Evolutionary conservation across 2,113 vertebrate genomes (phyloP).

Genomic region (Toxostoma redivivum): DNA sequence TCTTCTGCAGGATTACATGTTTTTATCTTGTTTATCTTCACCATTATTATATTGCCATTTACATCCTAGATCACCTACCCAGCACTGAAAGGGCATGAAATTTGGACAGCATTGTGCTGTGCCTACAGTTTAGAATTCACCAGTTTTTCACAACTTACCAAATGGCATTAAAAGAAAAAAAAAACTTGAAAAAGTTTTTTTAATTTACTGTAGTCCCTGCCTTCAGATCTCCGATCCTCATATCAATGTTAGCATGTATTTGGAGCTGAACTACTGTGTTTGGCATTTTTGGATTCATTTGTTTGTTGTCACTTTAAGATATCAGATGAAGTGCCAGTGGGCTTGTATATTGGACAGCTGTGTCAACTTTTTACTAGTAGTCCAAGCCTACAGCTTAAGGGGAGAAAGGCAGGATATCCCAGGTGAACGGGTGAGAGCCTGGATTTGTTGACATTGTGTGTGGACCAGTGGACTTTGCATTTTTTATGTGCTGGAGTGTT

Average conservation of each 20-base stretch:
- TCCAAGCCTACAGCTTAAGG: neutral
- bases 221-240: conserved; percentile 40
- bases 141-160: neutral
- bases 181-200: neutral
- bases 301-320: conserved; percentile 76
- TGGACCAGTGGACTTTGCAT: neutral
- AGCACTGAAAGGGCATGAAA: neutral
- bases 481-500: neutral
- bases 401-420: neutral
- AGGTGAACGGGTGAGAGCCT: neutral
- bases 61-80: neutral
- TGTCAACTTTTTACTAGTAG: conserved; percentile 62
- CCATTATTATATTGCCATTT: neutral
- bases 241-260: conserved; percentile 37
- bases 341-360: conserved; percentile 62
- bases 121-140: neutral
- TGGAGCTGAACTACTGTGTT: conserved; percentile 67
- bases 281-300: conserved; percentile 71
- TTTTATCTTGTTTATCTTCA: conserved; percentile 30
- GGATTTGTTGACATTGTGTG: neutral
- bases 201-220: conserved; percentile 62
- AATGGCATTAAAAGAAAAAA: conserved; percentile 32
- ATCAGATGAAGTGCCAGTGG: conserved; percentile 58
- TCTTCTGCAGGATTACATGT: neutral
- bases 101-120: neutral